These are phyloP conservation scores for Marisa cornuarietis DNA, from an alignment of 1,140 invertebrate species.

Conservation along the genomic window DNA sequence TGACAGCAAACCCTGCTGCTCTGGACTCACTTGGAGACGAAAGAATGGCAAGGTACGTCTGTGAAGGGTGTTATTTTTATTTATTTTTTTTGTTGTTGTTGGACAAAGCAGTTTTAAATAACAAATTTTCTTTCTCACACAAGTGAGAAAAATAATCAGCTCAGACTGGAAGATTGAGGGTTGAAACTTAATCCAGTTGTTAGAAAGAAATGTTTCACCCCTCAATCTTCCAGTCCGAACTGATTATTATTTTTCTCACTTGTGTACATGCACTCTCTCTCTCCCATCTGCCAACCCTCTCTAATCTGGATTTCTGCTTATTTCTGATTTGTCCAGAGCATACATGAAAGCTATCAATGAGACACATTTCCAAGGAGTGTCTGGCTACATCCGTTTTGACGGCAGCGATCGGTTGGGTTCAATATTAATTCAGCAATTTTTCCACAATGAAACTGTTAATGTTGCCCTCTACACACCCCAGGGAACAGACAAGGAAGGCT, in stretches of 20 bases:
- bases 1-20: constrained; percentile 71
- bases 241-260: not conserved
- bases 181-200: too few relatives aligned
- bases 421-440: constrained; percentile 79
- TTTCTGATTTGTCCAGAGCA: constrained; percentile 58
- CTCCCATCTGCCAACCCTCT: not conserved
- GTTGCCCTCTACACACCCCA: constrained; percentile 75
- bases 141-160: too few relatives aligned
- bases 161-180: too few relatives aligned
- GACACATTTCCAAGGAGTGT: constrained; percentile 80
- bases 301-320: not conserved
- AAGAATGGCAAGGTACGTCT: constrained; percentile 70
- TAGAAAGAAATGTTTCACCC: not conserved
- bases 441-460: constrained; percentile 67
- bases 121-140: too few relatives aligned
- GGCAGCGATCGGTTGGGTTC: constrained; percentile 76
- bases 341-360: constrained; percentile 66
- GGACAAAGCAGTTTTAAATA: not conserved
- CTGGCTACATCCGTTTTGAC: constrained; percentile 78
- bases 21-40: constrained; percentile 72
- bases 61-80: too few relatives aligned
- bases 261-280: not conserved
- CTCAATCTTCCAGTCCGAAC: not conserved
- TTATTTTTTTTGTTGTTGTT: too few relatives aligned
- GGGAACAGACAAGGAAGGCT: constrained; percentile 25